Evolutionary conservation across 2,888 invertebrate genomes (phyloP), one percentile per base, ranked within the genome.

Genomic region (Hyalella azteca): DNA sequence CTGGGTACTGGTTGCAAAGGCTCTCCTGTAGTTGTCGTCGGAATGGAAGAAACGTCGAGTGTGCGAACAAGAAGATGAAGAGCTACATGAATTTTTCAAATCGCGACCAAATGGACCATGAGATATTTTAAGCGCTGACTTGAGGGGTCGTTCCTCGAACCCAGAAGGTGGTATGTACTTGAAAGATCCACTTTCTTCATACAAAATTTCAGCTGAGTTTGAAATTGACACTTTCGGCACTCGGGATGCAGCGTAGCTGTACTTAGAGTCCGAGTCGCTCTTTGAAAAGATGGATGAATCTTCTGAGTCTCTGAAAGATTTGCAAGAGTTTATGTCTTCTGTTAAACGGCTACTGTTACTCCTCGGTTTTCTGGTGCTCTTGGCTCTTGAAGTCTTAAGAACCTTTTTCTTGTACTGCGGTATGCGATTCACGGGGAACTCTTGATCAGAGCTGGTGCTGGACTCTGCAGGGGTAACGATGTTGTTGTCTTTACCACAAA

Each of bases 141-240:
- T 79, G 22, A 79, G n/a, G 29, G 79, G 79, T 2, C 49, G 48
- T 49, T 45, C 75, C 36, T 45, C 75, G 40, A 26, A 45, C 45
- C 22, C 19, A 32, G 75, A 45, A 3, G 75, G 75, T 22, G 75
- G 75, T 41, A 75, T 75, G 22, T 75, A 75, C n/a, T 75, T 75
- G 15, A 75, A 75, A 15, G 75, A 75, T 26, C 75, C 75, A 29
- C 75, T 75, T 75, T 75, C 75, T 32, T 79, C 79, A 22, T 79
- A 79, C n/a, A 79, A 54, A 40, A 79, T 50, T 79, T 79, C 79
- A 45, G 79, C 66, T 40, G 79, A 79, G 26, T 79, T 79, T 1
- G 79, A 79, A 32, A 79, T 79, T 5, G 73, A 79, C 26, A 79
- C 79, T 73, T 73, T 73, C n/a, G 73, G 73, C 3, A 45, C 73